phyloP scores from a whole-genome alignment of 2,888 invertebrate genomes.

The Dendrolimus pini region DNA sequence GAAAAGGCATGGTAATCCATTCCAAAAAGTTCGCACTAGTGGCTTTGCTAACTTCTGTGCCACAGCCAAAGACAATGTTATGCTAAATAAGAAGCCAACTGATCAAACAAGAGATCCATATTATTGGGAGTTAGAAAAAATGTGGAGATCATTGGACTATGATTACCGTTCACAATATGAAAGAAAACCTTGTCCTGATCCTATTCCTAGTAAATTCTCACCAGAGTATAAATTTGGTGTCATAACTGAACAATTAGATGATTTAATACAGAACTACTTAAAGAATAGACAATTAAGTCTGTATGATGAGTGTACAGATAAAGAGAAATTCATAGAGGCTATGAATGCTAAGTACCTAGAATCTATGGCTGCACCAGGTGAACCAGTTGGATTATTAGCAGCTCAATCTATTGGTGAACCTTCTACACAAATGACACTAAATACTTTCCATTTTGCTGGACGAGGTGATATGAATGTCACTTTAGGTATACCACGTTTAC shows the following conservation, averaged over 20 bases:
- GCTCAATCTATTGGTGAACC: conserved; percentile 99
- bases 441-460: conserved; percentile 99
- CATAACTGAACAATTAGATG: conserved; percentile 87
- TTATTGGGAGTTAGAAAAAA: conserved; percentile 77
- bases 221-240: conserved; percentile 89
- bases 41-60: conserved; percentile 79
- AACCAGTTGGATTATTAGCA: conserved; percentile 96
- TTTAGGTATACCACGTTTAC: conserved; percentile 97
- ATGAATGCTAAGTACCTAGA: conserved; percentile 86
- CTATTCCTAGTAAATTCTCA: conserved; percentile 80
- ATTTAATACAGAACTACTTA: conserved; percentile 79
- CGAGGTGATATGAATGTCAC: conserved; percentile 99
- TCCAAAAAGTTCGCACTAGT: conserved; percentile 62
- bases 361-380: conserved; percentile 91
- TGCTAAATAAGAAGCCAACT: conserved; percentile 55
- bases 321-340: conserved; percentile 79
- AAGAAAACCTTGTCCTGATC: conserved; percentile 82
- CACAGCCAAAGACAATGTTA: conserved; percentile 63
- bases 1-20: conserved; percentile 66
- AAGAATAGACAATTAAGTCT: conserved; percentile 49
- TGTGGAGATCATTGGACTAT: conserved; percentile 80
- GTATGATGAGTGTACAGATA: conserved; percentile 44
- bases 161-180: conserved; percentile 76
- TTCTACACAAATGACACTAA: conserved; percentile 99
- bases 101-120: conserved; percentile 77